A percentile compares a stretch with the other conserved stretches of the same genome.
These are phyloP conservation scores for Poecilia latipinna DNA, from an alignment of 2,113 vertebrate species.

Conservation along the genomic window DNA sequence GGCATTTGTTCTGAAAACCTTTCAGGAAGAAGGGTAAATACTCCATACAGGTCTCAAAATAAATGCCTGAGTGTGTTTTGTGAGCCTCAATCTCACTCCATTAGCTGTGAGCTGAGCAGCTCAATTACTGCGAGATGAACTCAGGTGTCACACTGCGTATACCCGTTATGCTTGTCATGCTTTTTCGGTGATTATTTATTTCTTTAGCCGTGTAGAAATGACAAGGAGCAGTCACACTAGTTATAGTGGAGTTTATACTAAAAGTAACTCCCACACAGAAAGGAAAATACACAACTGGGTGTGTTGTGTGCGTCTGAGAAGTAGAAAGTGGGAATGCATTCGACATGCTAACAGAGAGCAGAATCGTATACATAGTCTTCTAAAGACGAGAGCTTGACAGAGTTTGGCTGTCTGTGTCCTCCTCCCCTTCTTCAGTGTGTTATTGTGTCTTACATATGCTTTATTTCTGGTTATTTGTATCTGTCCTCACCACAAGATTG, in stretches of 20 bases:
- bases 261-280: background rate
- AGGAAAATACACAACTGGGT: background rate
- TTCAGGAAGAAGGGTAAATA: conserved; percentile 32
- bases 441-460: background rate
- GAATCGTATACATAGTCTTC: background rate
- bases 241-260: background rate
- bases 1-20: conserved; percentile 34
- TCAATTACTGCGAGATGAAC: conserved; percentile 47
- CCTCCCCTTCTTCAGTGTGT: background rate
- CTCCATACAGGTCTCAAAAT: conserved; percentile 40
- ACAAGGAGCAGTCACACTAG: conserved; percentile 10
- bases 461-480: background rate
- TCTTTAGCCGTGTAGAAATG: conserved; percentile 2
- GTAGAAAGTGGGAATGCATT: background rate
- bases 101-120: conserved; percentile 25
- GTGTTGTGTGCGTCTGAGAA: background rate
- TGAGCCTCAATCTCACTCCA: conserved; percentile 14
- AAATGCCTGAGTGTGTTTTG: conserved; percentile 15
- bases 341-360: background rate
- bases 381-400: background rate
- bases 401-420: background rate
- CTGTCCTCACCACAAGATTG: background rate
- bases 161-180: conserved; percentile 20
- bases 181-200: conserved; percentile 30
- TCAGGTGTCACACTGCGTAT: conserved; percentile 25